Percentiles rank a stretch among this genome's conserved stretches.
Conservation (phyloP, 2,113 vertebrate species). For the Gymnorhina tibicen region DNA sequence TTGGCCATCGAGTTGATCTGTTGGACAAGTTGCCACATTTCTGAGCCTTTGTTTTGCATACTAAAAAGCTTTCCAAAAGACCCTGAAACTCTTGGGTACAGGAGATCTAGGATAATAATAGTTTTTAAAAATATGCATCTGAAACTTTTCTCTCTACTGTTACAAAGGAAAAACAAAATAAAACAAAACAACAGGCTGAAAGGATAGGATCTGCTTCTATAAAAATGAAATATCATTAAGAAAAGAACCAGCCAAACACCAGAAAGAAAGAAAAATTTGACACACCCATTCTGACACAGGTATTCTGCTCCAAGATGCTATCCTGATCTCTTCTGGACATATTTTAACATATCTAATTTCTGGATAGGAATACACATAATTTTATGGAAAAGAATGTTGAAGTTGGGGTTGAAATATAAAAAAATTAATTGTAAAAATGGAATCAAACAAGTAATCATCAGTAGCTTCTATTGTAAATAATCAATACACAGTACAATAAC, state of each 20-base stretch:
- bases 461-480: neutral
- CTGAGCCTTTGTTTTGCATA: neutral
- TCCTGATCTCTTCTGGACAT: neutral
- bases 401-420: neutral
- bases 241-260: neutral
- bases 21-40: neutral
- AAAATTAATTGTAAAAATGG: neutral
- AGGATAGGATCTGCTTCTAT: neutral
- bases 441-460: neutral
- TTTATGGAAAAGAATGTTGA: neutral
- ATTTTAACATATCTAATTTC: neutral
- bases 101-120: neutral
- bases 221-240: neutral
- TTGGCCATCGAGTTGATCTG: neutral
- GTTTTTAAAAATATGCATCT: accelerated
- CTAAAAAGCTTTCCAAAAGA: neutral
- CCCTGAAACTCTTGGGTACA: neutral
- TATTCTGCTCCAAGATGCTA: neutral
- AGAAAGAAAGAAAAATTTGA: neutral
- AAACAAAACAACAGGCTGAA: neutral
- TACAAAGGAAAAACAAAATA: neutral
- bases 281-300: neutral
- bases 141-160: neutral
- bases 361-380: neutral
- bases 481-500: neutral